phyloP scores from a whole-genome alignment of 2,888 invertebrate species.

The Syrista parreyssii region DNA sequence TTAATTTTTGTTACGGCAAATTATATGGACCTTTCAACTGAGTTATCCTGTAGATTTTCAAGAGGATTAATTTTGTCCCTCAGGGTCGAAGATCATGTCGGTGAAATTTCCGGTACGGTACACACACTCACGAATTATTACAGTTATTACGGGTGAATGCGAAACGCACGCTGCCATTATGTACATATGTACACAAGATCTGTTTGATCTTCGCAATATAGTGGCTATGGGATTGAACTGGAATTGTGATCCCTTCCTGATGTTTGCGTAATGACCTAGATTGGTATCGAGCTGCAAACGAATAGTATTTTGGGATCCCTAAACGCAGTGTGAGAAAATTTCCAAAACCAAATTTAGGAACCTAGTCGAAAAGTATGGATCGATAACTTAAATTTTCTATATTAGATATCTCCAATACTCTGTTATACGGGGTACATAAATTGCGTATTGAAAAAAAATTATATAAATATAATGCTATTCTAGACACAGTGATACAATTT shows the following conservation, averaged over 20 bases:
- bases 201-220: background rate
- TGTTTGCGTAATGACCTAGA: background rate
- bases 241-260: background rate
- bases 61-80: background rate
- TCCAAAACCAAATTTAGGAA: background rate
- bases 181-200: background rate
- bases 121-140: background rate
- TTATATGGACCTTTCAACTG: background rate
- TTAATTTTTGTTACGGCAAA: background rate
- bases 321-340: background rate
- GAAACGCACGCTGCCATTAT: background rate
- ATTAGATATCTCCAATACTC: background rate
- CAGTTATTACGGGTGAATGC: background rate
- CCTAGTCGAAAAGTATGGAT: background rate
- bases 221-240: background rate
- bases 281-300: background rate
- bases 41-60: background rate
- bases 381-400: background rate
- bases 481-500: constrained; percentile 42
- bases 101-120: background rate
- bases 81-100: background rate
- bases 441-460: background rate
- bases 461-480: background rate
- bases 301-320: background rate
- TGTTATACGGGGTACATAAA: background rate